Base-by-base conservation (phyloP, 2,797 vertebrate species). In the Manis crassicaudata region DNA sequence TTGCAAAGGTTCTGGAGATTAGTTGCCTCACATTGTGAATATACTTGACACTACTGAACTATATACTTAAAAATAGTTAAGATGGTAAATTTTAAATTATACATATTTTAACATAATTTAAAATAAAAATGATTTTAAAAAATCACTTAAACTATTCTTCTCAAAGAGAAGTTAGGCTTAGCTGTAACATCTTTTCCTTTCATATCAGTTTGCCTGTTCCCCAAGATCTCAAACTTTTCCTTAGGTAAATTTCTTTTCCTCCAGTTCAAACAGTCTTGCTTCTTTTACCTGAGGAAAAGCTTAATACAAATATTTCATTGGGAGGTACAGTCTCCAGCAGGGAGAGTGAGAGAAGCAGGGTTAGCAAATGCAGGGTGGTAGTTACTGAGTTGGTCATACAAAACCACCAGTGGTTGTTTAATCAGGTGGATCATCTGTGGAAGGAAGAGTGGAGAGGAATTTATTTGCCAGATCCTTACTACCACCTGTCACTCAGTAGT, bases 21-120 rank as follows among this genome's bases (percentile, higher is more conserved):
- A n/a, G 56, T 52, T 92, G 27, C 3, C 43, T 18, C 56, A 84
- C 23, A 80, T 60, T 5, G 1, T 92, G 58, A 84, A 85, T 37
- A 40, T 75, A 84, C 37, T 91, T 79, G 77, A 83, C 23, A 50
- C 35, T 63, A 63, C 29, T 90, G 43, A 84, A 43, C 43, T 87
- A 32, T 75, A 40, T 35, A 76, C 37, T 88, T 85, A 52, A 88
- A 73, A 67, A 63, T 63, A 46, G n/a, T 60, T 86, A 90, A 76
- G 43, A 79, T 68, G 84, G n/a, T 88, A 92, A 32, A 84, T 87
- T 94, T 96, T 89, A 72, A 83, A 37, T 88, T 73, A 43, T n/a
- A n/a, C 43, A 56, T 75, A 92, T 68, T 89, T 96, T 89, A 62
- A 58, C 50, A 68, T 23, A 75, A 67, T 54, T 89, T 67, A 85